Percentiles rank a stretch among this genome's conserved stretches.
Conservation (phyloP, 2,888 invertebrate genomes). For the Caenorhabditis panamensis region DNA sequence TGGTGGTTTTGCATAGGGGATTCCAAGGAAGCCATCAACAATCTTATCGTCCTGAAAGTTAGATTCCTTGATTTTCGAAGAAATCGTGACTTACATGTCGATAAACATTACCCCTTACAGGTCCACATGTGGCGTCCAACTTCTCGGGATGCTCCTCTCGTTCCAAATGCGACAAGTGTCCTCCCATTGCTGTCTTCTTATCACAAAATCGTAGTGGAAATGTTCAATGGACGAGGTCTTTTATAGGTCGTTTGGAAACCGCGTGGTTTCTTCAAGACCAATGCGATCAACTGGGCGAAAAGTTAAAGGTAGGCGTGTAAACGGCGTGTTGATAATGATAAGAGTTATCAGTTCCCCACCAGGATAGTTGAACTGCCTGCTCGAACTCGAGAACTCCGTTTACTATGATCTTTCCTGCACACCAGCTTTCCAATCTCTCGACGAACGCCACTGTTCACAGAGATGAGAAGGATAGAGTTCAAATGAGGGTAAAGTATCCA, state of each 20-base stretch:
- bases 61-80: neutral
- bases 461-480: too few species aligned
- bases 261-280: neutral
- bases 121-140: slow-evolving; percentile 51
- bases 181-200: slow-evolving; percentile 33
- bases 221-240: too few species aligned
- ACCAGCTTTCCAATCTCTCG: too few species aligned
- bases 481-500: too few species aligned
- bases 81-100: slow-evolving; percentile 27
- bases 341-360: too few species aligned
- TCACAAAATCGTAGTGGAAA: too few species aligned
- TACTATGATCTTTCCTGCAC: too few species aligned
- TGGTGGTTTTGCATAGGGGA: slow-evolving; percentile 66
- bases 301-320: neutral
- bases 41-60: slow-evolving; percentile 32
- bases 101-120: slow-evolving; percentile 45
- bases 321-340: too few species aligned
- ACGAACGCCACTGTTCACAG: too few species aligned
- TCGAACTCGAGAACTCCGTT: too few species aligned
- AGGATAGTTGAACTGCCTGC: too few species aligned
- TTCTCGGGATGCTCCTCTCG: slow-evolving; percentile 40
- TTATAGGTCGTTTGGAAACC: too few species aligned
- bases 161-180: slow-evolving; percentile 45
- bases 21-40: slow-evolving; percentile 65
- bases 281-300: neutral